Percentiles rank a stretch among this genome's conserved stretches.
Evolutionary conservation across 1,140 invertebrate genomes (phyloP).

Genomic region (Cotesia typhae): DNA sequence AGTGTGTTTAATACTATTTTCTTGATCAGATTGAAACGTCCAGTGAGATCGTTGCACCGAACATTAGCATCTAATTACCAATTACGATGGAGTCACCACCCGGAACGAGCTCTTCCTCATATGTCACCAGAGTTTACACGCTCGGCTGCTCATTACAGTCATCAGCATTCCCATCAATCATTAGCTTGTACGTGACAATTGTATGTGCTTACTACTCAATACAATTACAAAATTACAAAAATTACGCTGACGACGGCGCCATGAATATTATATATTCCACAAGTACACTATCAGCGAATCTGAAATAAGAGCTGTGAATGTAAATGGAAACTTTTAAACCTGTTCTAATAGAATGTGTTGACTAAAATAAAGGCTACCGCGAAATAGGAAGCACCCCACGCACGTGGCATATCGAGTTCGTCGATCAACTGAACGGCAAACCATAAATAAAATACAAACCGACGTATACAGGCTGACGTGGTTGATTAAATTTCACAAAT

Average conservation of each 20-base stretch:
- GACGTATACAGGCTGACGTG: constrained; percentile 37
- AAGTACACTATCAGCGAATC: no score
- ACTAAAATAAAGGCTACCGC: background rate
- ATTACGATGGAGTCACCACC: constrained; percentile 17
- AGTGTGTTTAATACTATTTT: no score
- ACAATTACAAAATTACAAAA: no score
- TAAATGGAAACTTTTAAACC: no score
- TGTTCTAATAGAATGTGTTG: background rate
- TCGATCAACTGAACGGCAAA: background rate
- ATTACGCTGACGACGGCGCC: no score
- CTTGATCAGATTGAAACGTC: no score
- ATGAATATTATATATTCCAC: no score
- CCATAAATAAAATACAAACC: background rate
- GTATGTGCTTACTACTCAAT: background rate
- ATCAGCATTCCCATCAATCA: no score
- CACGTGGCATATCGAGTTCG: constrained; percentile 36
- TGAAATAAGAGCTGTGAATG: no score
- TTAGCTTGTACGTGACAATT: no score
- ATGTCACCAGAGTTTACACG: constrained; percentile 15
- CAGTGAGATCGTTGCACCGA: constrained; percentile 25
- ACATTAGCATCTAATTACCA: constrained; percentile 32
- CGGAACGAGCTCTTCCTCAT: background rate
- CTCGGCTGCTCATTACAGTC: background rate
- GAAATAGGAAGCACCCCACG: constrained; percentile 11
- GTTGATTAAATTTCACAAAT: constrained; percentile 60